phyloP scores from a whole-genome alignment of 2,797 vertebrate species.

The Myiotriccus ornatus region DNA sequence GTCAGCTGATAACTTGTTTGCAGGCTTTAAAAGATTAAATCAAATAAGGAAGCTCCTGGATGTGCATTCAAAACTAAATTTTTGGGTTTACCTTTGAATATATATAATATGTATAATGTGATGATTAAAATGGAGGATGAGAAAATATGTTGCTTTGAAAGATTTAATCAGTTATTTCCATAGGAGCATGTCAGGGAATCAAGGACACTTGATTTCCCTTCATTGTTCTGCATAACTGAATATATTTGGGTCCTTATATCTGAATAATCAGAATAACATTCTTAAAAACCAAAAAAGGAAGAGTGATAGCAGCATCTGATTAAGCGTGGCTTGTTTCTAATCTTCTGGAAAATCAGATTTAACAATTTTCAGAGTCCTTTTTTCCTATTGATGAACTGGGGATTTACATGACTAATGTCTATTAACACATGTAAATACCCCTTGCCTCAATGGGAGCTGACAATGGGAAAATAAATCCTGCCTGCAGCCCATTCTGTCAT shows the following conservation, averaged over 20 bases:
- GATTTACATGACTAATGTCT: conserved; percentile 54
- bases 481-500: conserved; percentile 9
- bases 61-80: neutral
- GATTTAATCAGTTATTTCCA: conserved; percentile 32
- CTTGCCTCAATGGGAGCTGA: neutral
- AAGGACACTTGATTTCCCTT: conserved; percentile 39
- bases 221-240: conserved; percentile 46
- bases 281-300: conserved; percentile 7
- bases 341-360: conserved; percentile 58
- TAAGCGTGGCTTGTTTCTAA: neutral
- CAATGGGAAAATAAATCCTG: conserved; percentile 37
- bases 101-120: neutral
- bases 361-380: conserved; percentile 7
- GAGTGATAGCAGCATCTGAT: neutral
- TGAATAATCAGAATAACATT: conserved; percentile 35
- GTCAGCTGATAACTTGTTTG: conserved; percentile 9
- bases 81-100: neutral
- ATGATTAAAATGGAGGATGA: conserved; percentile 31
- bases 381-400: neutral
- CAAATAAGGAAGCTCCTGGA: neutral
- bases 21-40: neutral
- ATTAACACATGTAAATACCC: conserved; percentile 36
- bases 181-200: conserved; percentile 8
- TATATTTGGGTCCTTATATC: conserved; percentile 32
- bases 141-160: conserved; percentile 12